phyloP scores from a whole-genome alignment of 30 jellyfish, hydroid and myxozoan genomes.

The Aurelia aurita region DNA sequence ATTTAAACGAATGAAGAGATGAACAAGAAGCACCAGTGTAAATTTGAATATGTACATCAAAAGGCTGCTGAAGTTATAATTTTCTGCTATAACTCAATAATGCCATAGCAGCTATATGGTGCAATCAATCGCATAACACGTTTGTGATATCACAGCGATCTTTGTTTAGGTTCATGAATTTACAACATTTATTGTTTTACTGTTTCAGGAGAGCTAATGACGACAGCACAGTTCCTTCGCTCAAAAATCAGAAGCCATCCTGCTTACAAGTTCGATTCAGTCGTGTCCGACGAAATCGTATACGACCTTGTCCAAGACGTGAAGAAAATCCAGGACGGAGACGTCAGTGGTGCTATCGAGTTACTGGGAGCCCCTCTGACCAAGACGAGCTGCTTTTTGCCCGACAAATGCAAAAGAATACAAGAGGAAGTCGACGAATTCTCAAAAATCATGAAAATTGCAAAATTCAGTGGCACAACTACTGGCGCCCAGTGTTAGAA shows the following conservation, averaged over 20 bases:
- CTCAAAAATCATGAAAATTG: constrained; percentile 52
- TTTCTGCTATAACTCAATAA: too few species aligned
- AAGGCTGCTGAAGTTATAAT: too few species aligned
- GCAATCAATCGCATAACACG: too few species aligned
- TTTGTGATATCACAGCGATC: too few species aligned
- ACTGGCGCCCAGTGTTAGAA: constrained; percentile 61
- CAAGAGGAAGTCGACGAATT: constrained; percentile 88
- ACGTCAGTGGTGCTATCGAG: constrained; percentile 75
- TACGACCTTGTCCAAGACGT: constrained; percentile 83
- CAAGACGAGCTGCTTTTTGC: constrained; percentile 85
- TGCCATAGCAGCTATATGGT: too few species aligned
- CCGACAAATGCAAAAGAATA: constrained; percentile 81
- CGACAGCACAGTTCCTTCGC: constrained; percentile 94
- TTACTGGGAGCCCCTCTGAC: constrained; percentile 83
- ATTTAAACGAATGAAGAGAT: too few species aligned
- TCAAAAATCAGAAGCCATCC: constrained; percentile 89
- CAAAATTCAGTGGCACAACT: constrained; percentile 31
- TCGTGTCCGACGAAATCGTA: constrained; percentile 84
- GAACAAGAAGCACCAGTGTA: too few species aligned
- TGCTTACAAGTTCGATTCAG: constrained; percentile 85
- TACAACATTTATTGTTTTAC: neutral
- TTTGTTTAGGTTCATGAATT: too few species aligned
- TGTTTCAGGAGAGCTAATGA: constrained; percentile 83
- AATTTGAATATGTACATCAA: too few species aligned
- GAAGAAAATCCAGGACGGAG: constrained; percentile 68